Percentiles rank a stretch among this genome's conserved stretches.
Evolutionary conservation across 2,888 invertebrate genomes (phyloP).

Genomic region (Empis stercorea): DNA sequence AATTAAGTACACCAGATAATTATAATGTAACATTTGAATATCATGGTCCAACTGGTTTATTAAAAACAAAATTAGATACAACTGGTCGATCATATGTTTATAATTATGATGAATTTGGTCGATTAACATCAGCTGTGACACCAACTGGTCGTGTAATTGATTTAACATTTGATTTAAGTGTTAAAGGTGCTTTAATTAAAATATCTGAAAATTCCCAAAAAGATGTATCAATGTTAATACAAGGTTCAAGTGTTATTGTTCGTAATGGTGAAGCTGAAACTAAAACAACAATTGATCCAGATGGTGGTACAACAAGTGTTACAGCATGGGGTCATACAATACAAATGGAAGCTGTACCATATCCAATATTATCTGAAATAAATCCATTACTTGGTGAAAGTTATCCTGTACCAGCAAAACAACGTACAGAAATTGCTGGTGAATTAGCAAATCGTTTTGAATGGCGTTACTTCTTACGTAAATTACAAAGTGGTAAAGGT

Average conservation of each 20-base stretch:
- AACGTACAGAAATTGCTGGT: conserved; percentile 77
- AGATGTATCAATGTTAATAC: conserved; percentile 74
- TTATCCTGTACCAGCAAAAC: conserved; percentile 83
- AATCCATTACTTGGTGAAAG: conserved; percentile 80
- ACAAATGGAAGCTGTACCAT: conserved; percentile 82
- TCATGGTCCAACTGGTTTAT: conserved; percentile 75
- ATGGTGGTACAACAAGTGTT: conserved; percentile 68
- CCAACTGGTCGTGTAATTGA: conserved; percentile 91
- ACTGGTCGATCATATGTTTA: conserved; percentile 86
- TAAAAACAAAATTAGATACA: conserved; percentile 79
- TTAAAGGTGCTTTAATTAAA: conserved; percentile 79
- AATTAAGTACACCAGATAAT: conserved; percentile 82
- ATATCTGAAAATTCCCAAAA: conserved; percentile 72
- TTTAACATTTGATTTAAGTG: conserved; percentile 75
- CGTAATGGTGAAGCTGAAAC: conserved; percentile 72
- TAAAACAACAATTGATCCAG: conserved; percentile 63
- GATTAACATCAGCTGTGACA: conserved; percentile 79
- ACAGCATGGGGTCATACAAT: conserved; percentile 81
- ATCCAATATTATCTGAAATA: conserved; percentile 77
- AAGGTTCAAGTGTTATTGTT: conserved; percentile 73
- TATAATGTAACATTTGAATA: conserved; percentile 91
- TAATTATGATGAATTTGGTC: conserved; percentile 88
- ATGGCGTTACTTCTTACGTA: conserved; percentile 85
- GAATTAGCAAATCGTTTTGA: conserved; percentile 87
- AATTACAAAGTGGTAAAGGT: conserved; percentile 47